Evolutionary conservation across 2,888 invertebrate genomes (phyloP), one percentile per base, ranked within the genome.

Genomic region (Schizaphis graminum): DNA sequence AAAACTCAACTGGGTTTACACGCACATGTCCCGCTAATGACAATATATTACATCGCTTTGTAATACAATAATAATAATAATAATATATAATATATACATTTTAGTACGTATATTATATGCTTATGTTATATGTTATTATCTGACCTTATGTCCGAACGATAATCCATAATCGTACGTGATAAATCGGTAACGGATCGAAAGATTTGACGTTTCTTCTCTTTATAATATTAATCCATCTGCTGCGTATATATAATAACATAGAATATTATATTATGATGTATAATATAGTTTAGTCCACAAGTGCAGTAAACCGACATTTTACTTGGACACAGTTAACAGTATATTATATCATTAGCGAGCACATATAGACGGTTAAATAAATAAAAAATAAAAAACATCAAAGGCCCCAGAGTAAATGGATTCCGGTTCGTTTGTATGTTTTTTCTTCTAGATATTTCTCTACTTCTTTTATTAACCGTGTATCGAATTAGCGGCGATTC

Each of bases 311-410:
- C 44, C 41, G 26, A 67, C 35, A 92, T 92, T 47, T 41, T 67
- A 88, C 53, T 41, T 41, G 67, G 35, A 11, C 88, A 92, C 49
- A 28, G 88, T 53, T 67, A 41, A 88, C 47, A 86, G 41, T 92
- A 47, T 88, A 77, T 77, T 77, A 77, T 35, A 53, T 92, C 92
- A 88, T 92, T 92, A 92, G 67, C 87, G 53, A 67, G 26, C 67
- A 35, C 61, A 61, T 49, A 88, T 92, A 61, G 87, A 92, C 67
- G 49, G 88, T 88, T 57, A 85, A 85, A 91, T 92, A 92, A 92
- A 92, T 92, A 92, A 92, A 92, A 61, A 56, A 44, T n/a, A 91
- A 67, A 67, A 91, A 92, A 92, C 87, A 88, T 92, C 92, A 92
- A 92, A 92, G 87, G 88, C 53, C 92, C 67, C 49, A 21, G 16